Evolutionary conservation across 2,113 vertebrate species (phyloP).

Genomic region (Probosciger aterrimus): DNA sequence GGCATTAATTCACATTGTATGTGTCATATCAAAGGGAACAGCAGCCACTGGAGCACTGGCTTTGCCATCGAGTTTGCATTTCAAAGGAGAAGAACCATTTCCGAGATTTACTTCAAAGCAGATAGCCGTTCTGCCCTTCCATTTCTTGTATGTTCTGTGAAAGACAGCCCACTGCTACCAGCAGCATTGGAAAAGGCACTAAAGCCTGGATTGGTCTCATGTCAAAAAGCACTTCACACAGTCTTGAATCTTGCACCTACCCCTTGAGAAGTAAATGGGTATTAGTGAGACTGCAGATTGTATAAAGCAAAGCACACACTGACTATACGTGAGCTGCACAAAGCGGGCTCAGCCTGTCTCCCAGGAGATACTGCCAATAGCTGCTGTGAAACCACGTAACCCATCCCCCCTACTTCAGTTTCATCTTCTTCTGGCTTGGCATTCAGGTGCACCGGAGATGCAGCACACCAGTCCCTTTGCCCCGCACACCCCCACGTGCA

Average conservation of each 20-base stretch:
- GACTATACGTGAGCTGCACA: not conserved
- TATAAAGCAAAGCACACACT: not conserved
- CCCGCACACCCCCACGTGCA: rapidly evolving
- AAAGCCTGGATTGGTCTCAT: not conserved
- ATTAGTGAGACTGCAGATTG: not conserved
- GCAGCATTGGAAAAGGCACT: not conserved
- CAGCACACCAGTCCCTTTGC: not conserved
- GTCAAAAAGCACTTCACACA: not conserved
- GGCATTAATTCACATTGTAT: not conserved
- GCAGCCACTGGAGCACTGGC: not conserved
- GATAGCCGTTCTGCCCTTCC: not conserved
- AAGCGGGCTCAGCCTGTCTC: not conserved
- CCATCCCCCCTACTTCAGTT: not conserved
- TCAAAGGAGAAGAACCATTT: not conserved
- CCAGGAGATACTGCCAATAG: not conserved
- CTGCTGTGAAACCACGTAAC: not conserved
- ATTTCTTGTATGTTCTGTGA: not conserved
- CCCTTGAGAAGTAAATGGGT: not conserved
- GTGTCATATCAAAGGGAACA: not conserved
- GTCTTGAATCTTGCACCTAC: not conserved
- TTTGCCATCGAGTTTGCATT: not conserved
- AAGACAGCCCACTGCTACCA: not conserved
- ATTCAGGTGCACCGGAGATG: not conserved
- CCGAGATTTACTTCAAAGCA: not conserved
- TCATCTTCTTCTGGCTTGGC: not conserved